Base-by-base conservation (phyloP, 2,113 vertebrate genomes). In the Aspiorhynchus laticeps region DNA sequence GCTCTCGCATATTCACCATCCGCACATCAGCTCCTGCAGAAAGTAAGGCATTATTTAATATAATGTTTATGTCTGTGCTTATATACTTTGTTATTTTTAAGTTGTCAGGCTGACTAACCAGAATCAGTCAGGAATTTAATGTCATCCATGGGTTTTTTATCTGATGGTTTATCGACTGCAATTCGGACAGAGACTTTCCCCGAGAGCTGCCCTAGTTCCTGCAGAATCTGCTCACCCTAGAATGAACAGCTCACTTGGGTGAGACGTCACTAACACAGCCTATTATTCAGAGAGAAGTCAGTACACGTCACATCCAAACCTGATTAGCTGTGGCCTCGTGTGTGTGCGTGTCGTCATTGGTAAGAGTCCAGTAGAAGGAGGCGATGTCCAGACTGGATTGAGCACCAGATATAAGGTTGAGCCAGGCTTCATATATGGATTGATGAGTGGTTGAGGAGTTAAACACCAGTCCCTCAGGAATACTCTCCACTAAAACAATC, bases 301-400 rank as follows among this genome's bases (percentile, higher is more conserved):
- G 31, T 5, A 63, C 28, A n/a, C 59, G 19, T 46, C 9, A 61
- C 26, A 59, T 14, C 28, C 89, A 79, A 86, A 97, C 97, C 96
- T 96, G 95, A 75, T 91, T 15, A 1, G 97, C 97, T 0, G 97
- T 95, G 1, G 96, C 93, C n/a, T 97, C 96, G 0, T 92, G 86
- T 0, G 96, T 97, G 36, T 78, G 41, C 0, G 97, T 98, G 93
- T 99, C 98, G 1, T 92, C 83, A 84, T 97, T 98, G 31, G 94
- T 96, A 85, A 99, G 92, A 12, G 96, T 97, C 98, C 98, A 99
- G 36, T 98, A 99, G 93, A 98, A 99, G n/a, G 98, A 97, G 8
- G 97, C 96, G 1, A 99, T 95, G 93, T 99, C 97, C 61, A 99
- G 28, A 15, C 95, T 97, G 93, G 77, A 95, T 24, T 87, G 91